phyloP scores from a whole-genome alignment of 2,888 invertebrate species.

The Pseudococcus longispinus region DNA sequence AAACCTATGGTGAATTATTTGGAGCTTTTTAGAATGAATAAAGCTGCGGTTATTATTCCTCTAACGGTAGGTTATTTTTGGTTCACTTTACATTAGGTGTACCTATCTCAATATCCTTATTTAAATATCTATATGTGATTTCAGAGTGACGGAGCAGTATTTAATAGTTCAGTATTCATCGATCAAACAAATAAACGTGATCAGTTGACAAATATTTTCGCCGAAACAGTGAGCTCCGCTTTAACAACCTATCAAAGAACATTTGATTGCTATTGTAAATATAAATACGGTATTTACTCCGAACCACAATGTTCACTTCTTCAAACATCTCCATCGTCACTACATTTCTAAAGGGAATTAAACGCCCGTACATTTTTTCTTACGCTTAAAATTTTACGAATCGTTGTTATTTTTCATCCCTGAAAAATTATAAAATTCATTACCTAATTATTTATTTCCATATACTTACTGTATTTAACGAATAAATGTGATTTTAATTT shows the following conservation, averaged over 20 bases:
- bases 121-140: background rate
- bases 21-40: constrained; percentile 30
- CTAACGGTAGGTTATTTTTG: constrained; percentile 11
- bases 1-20: constrained; percentile 47
- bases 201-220: constrained; percentile 38
- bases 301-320: constrained; percentile 17
- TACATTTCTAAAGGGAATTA: background rate
- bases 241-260: background rate
- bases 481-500: constrained; percentile 43
- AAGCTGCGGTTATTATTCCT: constrained; percentile 43
- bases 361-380: background rate
- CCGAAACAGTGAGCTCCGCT: background rate
- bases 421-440: background rate
- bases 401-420: background rate
- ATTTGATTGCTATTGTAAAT: constrained; percentile 46
- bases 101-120: background rate
- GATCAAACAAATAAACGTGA: constrained; percentile 11
- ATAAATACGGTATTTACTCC: constrained; percentile 48
- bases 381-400: background rate
- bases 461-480: background rate
- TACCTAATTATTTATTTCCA: background rate
- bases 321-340: background rate
- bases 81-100: too few relatives aligned
- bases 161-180: constrained; percentile 51
- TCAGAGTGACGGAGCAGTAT: constrained; percentile 48